Base-by-base conservation (phyloP, 2,888 invertebrate species). In the Cynaeus angustus region DNA sequence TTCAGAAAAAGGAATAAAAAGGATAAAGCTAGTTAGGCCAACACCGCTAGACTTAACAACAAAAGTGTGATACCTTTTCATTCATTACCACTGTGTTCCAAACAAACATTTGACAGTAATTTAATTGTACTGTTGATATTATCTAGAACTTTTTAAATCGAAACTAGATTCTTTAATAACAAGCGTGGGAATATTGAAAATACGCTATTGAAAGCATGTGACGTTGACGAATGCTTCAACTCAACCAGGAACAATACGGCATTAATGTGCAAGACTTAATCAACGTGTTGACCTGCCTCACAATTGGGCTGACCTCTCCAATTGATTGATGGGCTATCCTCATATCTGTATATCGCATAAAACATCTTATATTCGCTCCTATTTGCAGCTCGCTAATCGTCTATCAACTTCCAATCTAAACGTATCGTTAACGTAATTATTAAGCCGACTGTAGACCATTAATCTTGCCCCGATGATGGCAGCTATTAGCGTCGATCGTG, bases 11-110 rank as follows among this genome's bases (percentile, higher is more conserved):
- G 88, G 89, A 87, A 50, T 81, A 55, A 79, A 78, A 53, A 75
- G 80, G 73, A 73, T 81, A 77, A 86, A 88, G 53, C 72, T 82
- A 61, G 87, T 88, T 74, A 77, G 85, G 74, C 84, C 85, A 1
- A 83, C 85, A 13, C 90, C 91, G 13, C 83, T 91, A 72, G 90
- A 91, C 83, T 86, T 92, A 77, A 92, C 92, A 72, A 92, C 91
- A 79, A 91, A 90, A 87, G 91, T 91, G 82, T 92, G 88, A 90
- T 78, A 74, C 30, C 55, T 21, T 33, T 48, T 13, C 21, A 10
- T 61, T 46, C 12, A 73, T 77, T 78, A 78, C 78, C 78, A 71
- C 72, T 78, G 80, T 80, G 79, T 80, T 80, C 79, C 73, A 66
- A 68, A 72, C 73, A 76, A 77, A 78, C 80, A 79, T 43, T 43